phyloP scores from a whole-genome alignment of 2,797 vertebrate genomes.

The Australoheros facetus region DNA sequence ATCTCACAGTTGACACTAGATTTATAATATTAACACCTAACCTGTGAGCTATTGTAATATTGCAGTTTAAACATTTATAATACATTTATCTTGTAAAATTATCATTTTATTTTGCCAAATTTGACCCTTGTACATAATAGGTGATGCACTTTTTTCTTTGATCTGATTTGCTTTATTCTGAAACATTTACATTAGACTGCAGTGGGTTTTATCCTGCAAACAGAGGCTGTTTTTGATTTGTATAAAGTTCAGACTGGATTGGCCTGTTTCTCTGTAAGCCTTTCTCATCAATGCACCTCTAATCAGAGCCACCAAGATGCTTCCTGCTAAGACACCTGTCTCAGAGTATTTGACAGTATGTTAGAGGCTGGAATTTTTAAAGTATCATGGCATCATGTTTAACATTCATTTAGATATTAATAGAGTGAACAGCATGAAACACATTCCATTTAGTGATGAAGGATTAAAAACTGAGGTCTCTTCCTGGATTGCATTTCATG shows the following conservation, averaged over 20 bases:
- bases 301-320: slow-evolving; percentile 48
- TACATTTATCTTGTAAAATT: not conserved
- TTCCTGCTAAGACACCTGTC: slow-evolving; percentile 36
- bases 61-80: too few species aligned
- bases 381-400: slow-evolving; percentile 35
- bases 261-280: slow-evolving; percentile 61
- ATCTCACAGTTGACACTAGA: not conserved
- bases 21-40: not conserved
- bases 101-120: not conserved
- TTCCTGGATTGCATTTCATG: slow-evolving; percentile 42
- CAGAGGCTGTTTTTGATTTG: slow-evolving; percentile 45
- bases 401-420: slow-evolving; percentile 52
- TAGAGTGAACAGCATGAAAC: slow-evolving; percentile 37
- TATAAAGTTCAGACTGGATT: slow-evolving; percentile 50
- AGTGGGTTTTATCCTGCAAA: slow-evolving; percentile 17
- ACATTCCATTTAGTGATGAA: slow-evolving; percentile 32
- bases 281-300: slow-evolving; percentile 40
- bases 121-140: not conserved
- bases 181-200: slow-evolving; percentile 7
- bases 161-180: not conserved
- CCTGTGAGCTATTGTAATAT: too few species aligned
- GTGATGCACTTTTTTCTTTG: not conserved
- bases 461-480: slow-evolving; percentile 34
- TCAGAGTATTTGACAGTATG: slow-evolving; percentile 12
- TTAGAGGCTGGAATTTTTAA: slow-evolving; percentile 33